Conservation (phyloP, 1,140 invertebrate genomes). For the Aphelenchoides fujianensis region DNA sequence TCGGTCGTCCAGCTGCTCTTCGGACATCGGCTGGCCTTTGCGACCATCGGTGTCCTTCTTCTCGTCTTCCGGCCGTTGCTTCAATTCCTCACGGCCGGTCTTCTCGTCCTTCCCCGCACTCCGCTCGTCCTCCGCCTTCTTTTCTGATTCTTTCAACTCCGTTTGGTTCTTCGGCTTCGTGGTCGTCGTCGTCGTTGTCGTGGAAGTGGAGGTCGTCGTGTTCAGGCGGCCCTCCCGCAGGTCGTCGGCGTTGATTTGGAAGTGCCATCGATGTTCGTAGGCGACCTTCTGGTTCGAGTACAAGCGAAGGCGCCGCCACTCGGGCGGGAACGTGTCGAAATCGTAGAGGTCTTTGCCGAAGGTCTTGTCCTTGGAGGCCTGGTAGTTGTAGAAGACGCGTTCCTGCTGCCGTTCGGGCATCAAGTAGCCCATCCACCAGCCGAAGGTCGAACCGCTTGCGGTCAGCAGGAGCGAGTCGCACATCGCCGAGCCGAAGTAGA, state of each 20-base stretch:
- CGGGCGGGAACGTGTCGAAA: conserved; percentile 7
- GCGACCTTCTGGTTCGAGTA: not conserved
- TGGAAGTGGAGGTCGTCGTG: too few relatives aligned
- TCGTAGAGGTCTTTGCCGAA: conserved; percentile 9
- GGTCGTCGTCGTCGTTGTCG: too few relatives aligned
- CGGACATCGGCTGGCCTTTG: too few relatives aligned
- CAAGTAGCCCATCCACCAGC: conserved; percentile 7
- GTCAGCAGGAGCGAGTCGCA: conserved; percentile 14
- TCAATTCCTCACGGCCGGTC: too few relatives aligned
- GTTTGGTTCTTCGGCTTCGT: too few relatives aligned
- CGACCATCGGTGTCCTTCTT: too few relatives aligned
- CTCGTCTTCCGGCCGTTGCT: too few relatives aligned
- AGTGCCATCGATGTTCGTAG: conserved; percentile 18
- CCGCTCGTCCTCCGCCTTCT: too few relatives aligned
- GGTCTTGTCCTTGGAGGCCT: not conserved
- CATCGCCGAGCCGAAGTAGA: not conserved
- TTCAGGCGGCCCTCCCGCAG: too few relatives aligned
- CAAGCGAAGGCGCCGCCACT: not conserved
- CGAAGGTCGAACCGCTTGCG: conserved; percentile 2
- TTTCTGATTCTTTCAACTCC: too few relatives aligned
- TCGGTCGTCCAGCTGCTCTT: too few relatives aligned
- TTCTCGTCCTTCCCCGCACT: too few relatives aligned
- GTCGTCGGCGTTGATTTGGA: conserved; percentile 10
- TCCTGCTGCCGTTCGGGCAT: not conserved
- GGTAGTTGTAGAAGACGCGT: conserved; percentile 8